Percentiles rank a stretch among this genome's conserved stretches.
Evolutionary conservation across 2,888 invertebrate genomes (phyloP).

Genomic region (Luperina nickerlii): DNA sequence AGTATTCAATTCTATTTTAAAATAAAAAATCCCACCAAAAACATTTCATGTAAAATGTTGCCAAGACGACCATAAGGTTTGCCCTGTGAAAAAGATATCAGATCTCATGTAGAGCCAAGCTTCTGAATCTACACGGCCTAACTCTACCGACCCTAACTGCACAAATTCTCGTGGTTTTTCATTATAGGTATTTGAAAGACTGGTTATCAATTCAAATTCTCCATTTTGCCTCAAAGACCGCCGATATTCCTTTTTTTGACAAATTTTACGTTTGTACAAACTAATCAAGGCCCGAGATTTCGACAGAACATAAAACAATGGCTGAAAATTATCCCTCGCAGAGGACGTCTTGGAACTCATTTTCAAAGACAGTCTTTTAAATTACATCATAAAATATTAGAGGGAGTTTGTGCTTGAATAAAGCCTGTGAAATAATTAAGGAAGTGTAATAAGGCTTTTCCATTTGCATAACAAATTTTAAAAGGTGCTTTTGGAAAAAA

Average conservation of each 20-base stretch:
- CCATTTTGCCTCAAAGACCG: background rate
- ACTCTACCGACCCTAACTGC: too few relatives aligned
- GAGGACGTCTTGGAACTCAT: constrained; percentile 77
- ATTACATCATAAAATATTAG: constrained; percentile 86
- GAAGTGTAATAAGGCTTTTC: constrained; percentile 85
- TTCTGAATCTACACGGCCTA: too few relatives aligned
- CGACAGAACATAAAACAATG: constrained; percentile 69
- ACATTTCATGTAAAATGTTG: too few relatives aligned
- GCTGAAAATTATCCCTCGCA: constrained; percentile 71
- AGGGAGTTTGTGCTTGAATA: constrained; percentile 78
- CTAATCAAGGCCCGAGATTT: constrained; percentile 66
- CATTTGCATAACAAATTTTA: constrained; percentile 86
- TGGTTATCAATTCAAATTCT: background rate
- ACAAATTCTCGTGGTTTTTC: too few relatives aligned
- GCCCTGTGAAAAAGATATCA: too few relatives aligned
- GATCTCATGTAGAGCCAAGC: too few relatives aligned
- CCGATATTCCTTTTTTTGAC: constrained; percentile 24
- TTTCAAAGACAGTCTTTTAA: constrained; percentile 81
- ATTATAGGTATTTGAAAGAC: constrained; percentile 49
- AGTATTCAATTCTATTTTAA: too few relatives aligned
- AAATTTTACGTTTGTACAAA: constrained; percentile 65
- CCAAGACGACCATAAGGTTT: too few relatives aligned
- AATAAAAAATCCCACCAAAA: too few relatives aligned
- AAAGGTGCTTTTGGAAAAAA: constrained; percentile 77
- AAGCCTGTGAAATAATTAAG: constrained; percentile 86